Base-by-base conservation (phyloP, 1,140 invertebrate genomes). In the Philaenus spumarius region DNA sequence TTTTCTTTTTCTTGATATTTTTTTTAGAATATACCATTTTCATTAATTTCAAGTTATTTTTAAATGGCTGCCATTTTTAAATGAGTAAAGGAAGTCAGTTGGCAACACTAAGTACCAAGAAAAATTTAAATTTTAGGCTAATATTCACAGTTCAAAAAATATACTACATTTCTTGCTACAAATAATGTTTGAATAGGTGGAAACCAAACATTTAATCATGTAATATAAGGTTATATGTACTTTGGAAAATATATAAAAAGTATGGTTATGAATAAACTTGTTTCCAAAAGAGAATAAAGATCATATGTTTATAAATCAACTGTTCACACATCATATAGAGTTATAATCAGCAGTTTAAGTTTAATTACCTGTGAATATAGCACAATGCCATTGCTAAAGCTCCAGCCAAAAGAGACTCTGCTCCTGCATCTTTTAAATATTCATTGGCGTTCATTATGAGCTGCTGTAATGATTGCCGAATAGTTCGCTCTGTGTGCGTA, bases 361-460 rank as follows among this genome's bases (percentile, higher is more conserved):
- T n/a, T n/a, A 39, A 9, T 61, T 63, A 72, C 72, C 73, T 71
- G 55, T 73, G 73, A 66, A 95, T 93, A 71, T 90, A 94, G 72
- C 92, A 95, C 4, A 97, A 73, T 3, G 85, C 89, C 84, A 93
- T 90, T 2, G 88, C 81, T 62, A 96, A 78, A 6, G 91, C 86
- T 47, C 93, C 93, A 11, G 93, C 91, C 43, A 95, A 74, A 15
- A 93, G 69, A 12, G 88, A 89, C 68, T 89, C 86, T 15, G 78
- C 79, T 3, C 77, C 74, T 15, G 70, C 43, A 37, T 64, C 61
- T 34, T 66, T 61, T 48, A 50, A 40, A 22, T 62, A 42, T 53
- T 62, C 55, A 22, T 30, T 42, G 35, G 42, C 55, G 39, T 62
- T 53, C 24, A 45, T 34, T 9, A 84, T 70, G 24, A 84, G 68